A percentile compares a stretch with the other conserved stretches of the same genome.
Evolutionary conservation across 2,888 invertebrate genomes (phyloP).

Genomic region (Amorpha juglandis): DNA sequence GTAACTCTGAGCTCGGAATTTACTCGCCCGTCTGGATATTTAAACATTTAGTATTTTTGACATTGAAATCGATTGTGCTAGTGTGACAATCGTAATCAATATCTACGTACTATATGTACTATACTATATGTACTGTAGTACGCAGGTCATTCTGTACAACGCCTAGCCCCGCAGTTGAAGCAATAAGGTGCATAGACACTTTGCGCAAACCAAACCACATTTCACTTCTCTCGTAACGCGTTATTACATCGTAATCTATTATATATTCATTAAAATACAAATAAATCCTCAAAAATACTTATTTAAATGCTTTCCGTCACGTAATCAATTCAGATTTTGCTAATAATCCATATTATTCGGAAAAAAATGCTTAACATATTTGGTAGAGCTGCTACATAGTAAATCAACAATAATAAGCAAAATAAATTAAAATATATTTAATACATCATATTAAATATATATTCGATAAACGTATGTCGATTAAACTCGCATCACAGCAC

Average conservation of each 20-base stretch:
- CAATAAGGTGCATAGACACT: constrained; percentile 1
- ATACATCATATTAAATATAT: no score
- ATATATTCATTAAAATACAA: neutral
- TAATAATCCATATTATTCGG: neutral
- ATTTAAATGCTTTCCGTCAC: neutral
- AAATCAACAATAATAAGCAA: no score
- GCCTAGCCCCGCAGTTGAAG: neutral
- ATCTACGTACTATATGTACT: neutral
- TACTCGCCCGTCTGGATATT: no score
- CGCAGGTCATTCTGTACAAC: neutral
- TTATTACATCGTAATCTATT: neutral
- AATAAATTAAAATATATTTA: no score
- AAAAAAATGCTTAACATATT: constrained; percentile 2
- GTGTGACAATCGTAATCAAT: neutral
- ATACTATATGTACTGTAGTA: no score
- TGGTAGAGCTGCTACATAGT: neutral
- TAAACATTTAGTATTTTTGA: constrained; percentile 2
- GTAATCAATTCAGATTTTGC: neutral
- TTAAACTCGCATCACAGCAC: constrained; percentile 34
- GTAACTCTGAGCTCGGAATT: no score
- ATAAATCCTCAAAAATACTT: no score
- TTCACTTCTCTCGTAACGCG: neutral
- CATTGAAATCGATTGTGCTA: neutral
- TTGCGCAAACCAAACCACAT: neutral
- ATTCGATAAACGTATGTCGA: constrained; percentile 8